Percentiles rank a stretch among this genome's conserved stretches.
Conservation (phyloP, 2,797 vertebrate genomes). For the Alauda arvensis region DNA sequence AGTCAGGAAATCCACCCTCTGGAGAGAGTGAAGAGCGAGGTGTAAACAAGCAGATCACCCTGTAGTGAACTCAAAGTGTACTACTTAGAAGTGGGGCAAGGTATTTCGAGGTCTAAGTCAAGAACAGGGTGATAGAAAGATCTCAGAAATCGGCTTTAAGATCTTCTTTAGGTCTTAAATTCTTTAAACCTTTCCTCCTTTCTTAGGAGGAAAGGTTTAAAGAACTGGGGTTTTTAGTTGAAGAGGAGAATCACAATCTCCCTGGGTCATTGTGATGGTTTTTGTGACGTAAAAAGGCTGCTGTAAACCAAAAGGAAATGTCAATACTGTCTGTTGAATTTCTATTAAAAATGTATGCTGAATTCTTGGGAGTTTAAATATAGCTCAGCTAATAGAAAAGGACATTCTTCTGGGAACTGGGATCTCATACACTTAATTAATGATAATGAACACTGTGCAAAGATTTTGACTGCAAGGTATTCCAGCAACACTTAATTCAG, state of each 20-base stretch:
- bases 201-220: neutral
- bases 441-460: neutral
- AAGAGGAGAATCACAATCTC: neutral
- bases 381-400: neutral
- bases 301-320: neutral
- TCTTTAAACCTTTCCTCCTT: too few species aligned
- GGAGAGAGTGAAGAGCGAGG: neutral
- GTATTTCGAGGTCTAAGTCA: neutral
- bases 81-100: neutral
- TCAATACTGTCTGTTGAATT: neutral
- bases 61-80: neutral
- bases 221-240: neutral
- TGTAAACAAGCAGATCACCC: neutral
- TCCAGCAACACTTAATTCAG: constrained; percentile 11
- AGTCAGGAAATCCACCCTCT: constrained; percentile 43
- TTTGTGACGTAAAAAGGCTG: neutral
- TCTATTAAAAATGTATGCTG: constrained; percentile 23
- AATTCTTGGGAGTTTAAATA: constrained; percentile 23
- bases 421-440: neutral
- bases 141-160: neutral
- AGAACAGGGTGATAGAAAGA: neutral
- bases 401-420: constrained; percentile 15
- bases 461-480: constrained; percentile 19
- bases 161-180: too few species aligned
- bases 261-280: neutral